Percentiles rank a stretch among this genome's conserved stretches.
phyloP scores from a whole-genome alignment of 1,140 invertebrate genomes.

The Pseudomyrmex sp. region DNA sequence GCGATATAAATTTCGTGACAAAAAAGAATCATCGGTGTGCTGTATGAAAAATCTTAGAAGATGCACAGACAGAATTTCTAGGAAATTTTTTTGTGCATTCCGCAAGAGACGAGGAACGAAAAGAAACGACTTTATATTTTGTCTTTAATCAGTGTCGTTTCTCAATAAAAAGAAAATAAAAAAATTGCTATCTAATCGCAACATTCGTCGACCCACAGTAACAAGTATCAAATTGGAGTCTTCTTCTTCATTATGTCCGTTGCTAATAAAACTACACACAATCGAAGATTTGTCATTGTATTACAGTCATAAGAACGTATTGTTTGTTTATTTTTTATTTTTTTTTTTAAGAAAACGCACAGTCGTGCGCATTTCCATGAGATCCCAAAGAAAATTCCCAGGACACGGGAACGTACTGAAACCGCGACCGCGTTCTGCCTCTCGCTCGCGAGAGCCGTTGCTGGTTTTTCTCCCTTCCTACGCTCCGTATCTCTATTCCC shows the following conservation, averaged over 20 bases:
- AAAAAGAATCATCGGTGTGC: slow-evolving; percentile 2
- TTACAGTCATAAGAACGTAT: not conserved
- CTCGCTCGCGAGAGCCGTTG: slow-evolving; percentile 45
- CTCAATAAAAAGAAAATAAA: not conserved
- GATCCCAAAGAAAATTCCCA: slow-evolving; percentile 41
- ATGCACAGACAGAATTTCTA: not conserved
- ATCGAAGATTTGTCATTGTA: not conserved
- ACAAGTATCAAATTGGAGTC: not conserved
- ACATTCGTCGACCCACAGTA: too few relatives aligned
- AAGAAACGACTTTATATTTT: too few relatives aligned
- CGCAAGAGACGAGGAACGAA: too few relatives aligned
- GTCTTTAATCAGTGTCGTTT: not conserved
- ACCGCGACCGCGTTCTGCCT: slow-evolving; percentile 60
- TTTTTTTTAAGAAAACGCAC: not conserved
- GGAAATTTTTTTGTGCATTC: not conserved
- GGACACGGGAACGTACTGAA: slow-evolving; percentile 43
- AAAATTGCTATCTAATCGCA: not conserved
- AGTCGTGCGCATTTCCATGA: slow-evolving; percentile 42
- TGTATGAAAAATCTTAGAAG: not conserved
- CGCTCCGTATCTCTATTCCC: slow-evolving; percentile 9
- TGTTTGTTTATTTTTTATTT: too few relatives aligned
- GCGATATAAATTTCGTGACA: slow-evolving; percentile 3
- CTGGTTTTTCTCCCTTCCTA: slow-evolving; percentile 54
- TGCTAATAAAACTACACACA: not conserved
- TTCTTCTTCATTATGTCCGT: not conserved